A percentile compares a stretch with the other conserved stretches of the same genome.
These are phyloP conservation scores for Darevskia nairensis DNA, from an alignment of 2,797 vertebrate species.

Conservation along the genomic window DNA sequence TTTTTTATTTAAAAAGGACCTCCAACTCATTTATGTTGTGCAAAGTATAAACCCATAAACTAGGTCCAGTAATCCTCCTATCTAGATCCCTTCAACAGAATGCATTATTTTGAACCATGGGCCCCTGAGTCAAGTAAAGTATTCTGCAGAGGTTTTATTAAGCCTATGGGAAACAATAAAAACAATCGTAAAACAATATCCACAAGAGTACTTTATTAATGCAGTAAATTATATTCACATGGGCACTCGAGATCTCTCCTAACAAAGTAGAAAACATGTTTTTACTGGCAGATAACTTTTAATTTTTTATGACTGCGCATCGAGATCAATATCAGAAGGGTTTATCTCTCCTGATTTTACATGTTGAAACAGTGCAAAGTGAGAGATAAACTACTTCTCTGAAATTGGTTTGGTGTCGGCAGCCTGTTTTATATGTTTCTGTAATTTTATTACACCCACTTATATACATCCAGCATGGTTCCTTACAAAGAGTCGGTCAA, in stretches of 20 bases:
- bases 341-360: slow-evolving; percentile 59
- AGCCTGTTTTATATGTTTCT: slow-evolving; percentile 62
- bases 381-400: slow-evolving; percentile 53
- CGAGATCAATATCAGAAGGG: slow-evolving; percentile 64
- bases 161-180: slow-evolving; percentile 33
- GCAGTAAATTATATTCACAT: slow-evolving; percentile 64
- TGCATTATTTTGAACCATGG: neutral
- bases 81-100: neutral
- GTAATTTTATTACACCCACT: slow-evolving; percentile 70
- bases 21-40: neutral
- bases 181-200: slow-evolving; percentile 54
- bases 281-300: slow-evolving; percentile 65
- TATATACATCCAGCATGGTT: slow-evolving; percentile 53
- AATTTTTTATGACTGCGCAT: slow-evolving; percentile 67
- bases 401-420: slow-evolving; percentile 59
- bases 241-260: slow-evolving; percentile 49
- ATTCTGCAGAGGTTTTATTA: slow-evolving; percentile 15
- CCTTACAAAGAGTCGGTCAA: slow-evolving; percentile 47
- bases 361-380: slow-evolving; percentile 58
- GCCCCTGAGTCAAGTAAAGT: slow-evolving; percentile 23
- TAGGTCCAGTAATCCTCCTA: neutral
- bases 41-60: neutral
- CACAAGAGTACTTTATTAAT: slow-evolving; percentile 63
- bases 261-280: slow-evolving; percentile 62
- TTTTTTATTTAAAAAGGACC: too few species aligned